Evolutionary conservation across 2,888 invertebrate species (phyloP), one percentile per base, ranked within the genome.

Genomic region (Glaucopsyche alexis): DNA sequence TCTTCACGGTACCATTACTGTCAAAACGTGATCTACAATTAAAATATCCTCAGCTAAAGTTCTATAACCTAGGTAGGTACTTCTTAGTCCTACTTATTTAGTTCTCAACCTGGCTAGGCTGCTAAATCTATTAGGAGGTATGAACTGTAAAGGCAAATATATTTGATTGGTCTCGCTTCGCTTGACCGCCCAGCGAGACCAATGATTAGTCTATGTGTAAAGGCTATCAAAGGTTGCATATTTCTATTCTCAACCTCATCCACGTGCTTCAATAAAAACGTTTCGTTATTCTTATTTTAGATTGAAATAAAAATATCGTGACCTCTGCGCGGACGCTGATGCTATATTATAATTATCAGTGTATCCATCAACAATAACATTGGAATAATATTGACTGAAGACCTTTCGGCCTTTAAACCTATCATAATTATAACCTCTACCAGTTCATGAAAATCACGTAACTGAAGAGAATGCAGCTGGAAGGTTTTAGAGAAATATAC

Each of bases 241-340:
- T 60, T 60, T 60, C 29, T 29, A 13, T 60, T 19, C 13, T 14
- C 1, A 11, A 4, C 11, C 13, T 47, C 13, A 47, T 47, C 13
- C 6, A 29, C 60, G 60, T 60, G 60, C 29, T 11, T 7, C 1
- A 13, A 29, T 29, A 60, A 16, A 16, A 9, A 19, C 19, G 73
- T 74, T 73, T 73, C 50, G 49, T 71, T 52, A 55, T 72, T 72
- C 70, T 72, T 72, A 47, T 47, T 38, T 69, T 47, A 19, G 40
- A 45, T 66, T 45, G 38, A n/a, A 65, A 72, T 72, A 47, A 47
- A 71, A 69, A 69, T 49, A 69, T 49, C 69, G 16, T 49, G 69
- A 69, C 69, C 69, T 69, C 47, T 69, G 69, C 47, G 29, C 47
- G 45, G 16, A 45, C 45, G 69, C 4, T 14, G 47, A 49, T 69